These are phyloP conservation scores for Cassiopea xamachana DNA, from an alignment of 30 jellyfish, hydroid and myxozoan genomes.

Conservation along the genomic window DNA sequence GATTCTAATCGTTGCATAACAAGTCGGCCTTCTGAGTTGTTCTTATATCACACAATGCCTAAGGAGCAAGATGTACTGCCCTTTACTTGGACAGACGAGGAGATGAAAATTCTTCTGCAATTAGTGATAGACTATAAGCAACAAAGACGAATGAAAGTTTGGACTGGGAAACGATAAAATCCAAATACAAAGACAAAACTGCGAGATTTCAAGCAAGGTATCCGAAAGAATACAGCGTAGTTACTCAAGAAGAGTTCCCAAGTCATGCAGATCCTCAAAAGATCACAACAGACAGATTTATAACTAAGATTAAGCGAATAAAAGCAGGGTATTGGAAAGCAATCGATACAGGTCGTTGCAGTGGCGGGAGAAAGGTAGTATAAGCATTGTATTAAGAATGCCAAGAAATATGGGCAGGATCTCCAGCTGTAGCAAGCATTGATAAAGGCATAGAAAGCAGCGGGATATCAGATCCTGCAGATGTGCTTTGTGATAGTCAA, in stretches of 20 bases:
- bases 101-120: constrained; percentile 9
- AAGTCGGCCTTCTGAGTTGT: background rate
- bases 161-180: constrained; percentile 48
- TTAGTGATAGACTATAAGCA: background rate
- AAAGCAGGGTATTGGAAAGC: constrained; percentile 33
- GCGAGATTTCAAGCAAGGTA: constrained; percentile 21
- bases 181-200: constrained; percentile 30
- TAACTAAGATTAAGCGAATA: background rate
- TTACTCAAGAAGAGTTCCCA: constrained; percentile 31
- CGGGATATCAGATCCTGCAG: background rate
- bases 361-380: constrained; percentile 56
- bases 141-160: background rate
- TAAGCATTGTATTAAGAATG: constrained; percentile 34
- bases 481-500: background rate
- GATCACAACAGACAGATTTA: constrained; percentile 25
- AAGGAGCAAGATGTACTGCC: background rate
- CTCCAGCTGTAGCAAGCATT: constrained; percentile 46
- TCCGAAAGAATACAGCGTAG: constrained; percentile 9
- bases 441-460: constrained; percentile 32
- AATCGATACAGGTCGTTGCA: constrained; percentile 35
- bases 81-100: constrained; percentile 56
- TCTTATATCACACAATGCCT: background rate
- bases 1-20: background rate
- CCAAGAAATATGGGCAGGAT: constrained; percentile 52
- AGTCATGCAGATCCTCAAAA: constrained; percentile 5